Base-by-base conservation (phyloP, 1,140 invertebrate species). In the Hyphantria cunea region DNA sequence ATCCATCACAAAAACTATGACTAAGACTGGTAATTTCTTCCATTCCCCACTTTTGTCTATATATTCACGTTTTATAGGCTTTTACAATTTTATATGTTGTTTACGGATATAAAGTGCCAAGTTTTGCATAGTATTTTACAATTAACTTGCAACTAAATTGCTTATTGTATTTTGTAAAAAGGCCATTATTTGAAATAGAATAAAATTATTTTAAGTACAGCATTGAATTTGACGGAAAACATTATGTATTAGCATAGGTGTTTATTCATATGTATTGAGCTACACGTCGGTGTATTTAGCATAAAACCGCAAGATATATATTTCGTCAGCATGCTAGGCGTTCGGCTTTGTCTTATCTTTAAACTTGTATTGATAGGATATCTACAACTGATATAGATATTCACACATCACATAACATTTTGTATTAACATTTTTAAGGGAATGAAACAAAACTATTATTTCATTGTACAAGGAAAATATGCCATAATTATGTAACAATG, bases 1-100 rank as follows among this genome's bases (percentile, higher is more conserved):
- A 94, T 95, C 69, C 87, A 96, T n/a, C 93, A 94, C 50, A 96
- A 97, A 66, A 90, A 76, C 61, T 88, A 80, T 54, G 84, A 90
- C 56, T 91, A 79, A 90, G 74, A 53, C 55, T 62, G 66, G 64
- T 71, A 69, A 70, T 66, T 63, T 37, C 50, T 68, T 73, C 54
- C 67, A 70, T 72, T 76, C 64, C 74, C 34, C 32, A 54, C 72
- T 49, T 58, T 50, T 55, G 53, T 48, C 32, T 15, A 37, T 67
- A n/a, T n/a, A 58, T 74, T 71, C 48, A 55, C 64, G 15, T 73
- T 76, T 77, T 82, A 45, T 76, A 75, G 45, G 66, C 55, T 39
- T 44, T 73, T 71, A 64, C 68, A 70, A 60, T 61, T 64, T 72
- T 72, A 56, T 76, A 66, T 71, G 55, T 55, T 70, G 32, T 58